These are phyloP conservation scores for Protonemura montana DNA, from an alignment of 2,888 invertebrate species.

Conservation along the genomic window DNA sequence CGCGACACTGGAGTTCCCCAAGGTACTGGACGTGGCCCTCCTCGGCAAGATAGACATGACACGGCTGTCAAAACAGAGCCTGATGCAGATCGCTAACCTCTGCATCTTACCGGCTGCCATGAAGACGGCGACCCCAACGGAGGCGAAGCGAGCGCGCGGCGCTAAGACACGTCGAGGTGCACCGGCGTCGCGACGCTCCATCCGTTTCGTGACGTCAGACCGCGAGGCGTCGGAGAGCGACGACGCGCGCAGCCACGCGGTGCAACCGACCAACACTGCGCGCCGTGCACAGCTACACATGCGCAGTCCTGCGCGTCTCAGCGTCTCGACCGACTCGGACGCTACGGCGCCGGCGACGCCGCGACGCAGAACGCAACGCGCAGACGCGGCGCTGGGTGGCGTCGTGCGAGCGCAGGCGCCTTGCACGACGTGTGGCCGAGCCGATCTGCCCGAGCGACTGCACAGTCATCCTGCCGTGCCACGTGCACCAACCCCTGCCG, in stretches of 20 bases:
- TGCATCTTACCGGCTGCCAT: slow-evolving; percentile 55
- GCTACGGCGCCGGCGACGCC: neutral
- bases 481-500: neutral
- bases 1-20: slow-evolving; percentile 65
- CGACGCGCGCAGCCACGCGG: neutral
- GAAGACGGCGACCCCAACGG: neutral
- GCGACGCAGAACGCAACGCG: neutral
- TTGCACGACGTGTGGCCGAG: slow-evolving; percentile 72
- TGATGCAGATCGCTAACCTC: slow-evolving; percentile 58
- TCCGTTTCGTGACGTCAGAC: slow-evolving; percentile 17
- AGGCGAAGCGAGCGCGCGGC: neutral
- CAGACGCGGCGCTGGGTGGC: slow-evolving; percentile 46
- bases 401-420: slow-evolving; percentile 59
- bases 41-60: slow-evolving; percentile 67
- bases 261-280: neutral
- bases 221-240: slow-evolving; percentile 24
- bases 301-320: neutral
- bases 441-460: slow-evolving; percentile 72
- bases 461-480: slow-evolving; percentile 68
- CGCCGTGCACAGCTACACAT: slow-evolving; percentile 4
- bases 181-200: neutral
- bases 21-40: slow-evolving; percentile 63
- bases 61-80: slow-evolving; percentile 62
- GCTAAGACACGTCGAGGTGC: neutral
- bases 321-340: neutral